A percentile compares a stretch with the other conserved stretches of the same genome.
phyloP scores from a whole-genome alignment of 2,113 vertebrate species.

The Myxocyprinus asiaticus region DNA sequence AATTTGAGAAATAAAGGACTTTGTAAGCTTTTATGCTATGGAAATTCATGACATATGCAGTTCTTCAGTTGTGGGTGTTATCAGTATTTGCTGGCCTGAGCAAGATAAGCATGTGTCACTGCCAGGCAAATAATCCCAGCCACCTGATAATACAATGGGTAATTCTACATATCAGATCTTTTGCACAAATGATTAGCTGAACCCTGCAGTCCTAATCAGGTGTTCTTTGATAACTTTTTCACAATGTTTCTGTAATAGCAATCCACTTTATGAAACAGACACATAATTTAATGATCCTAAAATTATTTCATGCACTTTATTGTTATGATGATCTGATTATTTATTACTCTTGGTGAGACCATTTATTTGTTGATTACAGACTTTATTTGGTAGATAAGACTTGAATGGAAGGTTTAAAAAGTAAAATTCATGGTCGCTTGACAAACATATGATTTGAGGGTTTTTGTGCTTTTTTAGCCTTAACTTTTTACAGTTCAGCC shows the following conservation, averaged over 20 bases:
- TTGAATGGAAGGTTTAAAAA: background rate
- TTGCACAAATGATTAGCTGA: background rate
- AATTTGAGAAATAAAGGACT: no score
- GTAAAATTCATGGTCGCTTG: background rate
- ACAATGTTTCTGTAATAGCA: background rate
- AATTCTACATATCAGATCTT: slow-evolving; percentile 39
- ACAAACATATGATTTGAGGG: background rate
- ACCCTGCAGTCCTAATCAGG: background rate
- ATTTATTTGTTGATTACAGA: background rate
- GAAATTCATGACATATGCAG: background rate
- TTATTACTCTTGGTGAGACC: background rate
- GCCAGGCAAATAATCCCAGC: background rate
- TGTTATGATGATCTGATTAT: background rate
- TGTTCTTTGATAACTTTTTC: background rate
- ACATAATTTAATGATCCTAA: background rate
- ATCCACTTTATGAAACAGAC: background rate
- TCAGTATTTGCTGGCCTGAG: slow-evolving; percentile 7
- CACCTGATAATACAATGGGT: slow-evolving; percentile 31
- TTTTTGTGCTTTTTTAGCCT: no score
- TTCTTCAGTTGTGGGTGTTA: background rate
- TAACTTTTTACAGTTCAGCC: no score
- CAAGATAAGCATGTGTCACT: slow-evolving; percentile 39
- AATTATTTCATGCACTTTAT: background rate
- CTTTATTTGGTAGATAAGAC: no score
- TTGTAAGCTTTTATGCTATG: no score